Percentiles rank a stretch among this genome's conserved stretches.
These are phyloP conservation scores for Hippoglossus stenolepis DNA, from an alignment of 2,113 vertebrate species.

Conservation along the genomic window DNA sequence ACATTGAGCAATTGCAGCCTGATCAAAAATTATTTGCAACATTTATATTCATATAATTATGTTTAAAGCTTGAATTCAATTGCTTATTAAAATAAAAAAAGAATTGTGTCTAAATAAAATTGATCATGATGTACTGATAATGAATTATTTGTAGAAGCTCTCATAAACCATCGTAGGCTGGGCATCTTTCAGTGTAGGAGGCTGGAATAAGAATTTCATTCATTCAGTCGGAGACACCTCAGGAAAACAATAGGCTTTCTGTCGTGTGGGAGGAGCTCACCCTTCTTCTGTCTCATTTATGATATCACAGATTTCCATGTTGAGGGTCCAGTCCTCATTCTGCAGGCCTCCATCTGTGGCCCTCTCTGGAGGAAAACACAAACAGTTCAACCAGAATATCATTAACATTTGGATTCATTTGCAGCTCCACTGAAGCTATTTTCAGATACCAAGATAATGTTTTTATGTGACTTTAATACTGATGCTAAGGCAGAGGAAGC, in stretches of 20 bases:
- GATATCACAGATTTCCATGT: constrained; percentile 99
- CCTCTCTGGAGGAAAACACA: constrained; percentile 85
- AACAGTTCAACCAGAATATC: background rate
- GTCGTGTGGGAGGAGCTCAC: constrained; percentile 79
- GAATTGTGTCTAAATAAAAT: background rate
- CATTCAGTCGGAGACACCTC: constrained; percentile 33
- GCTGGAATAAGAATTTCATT: constrained; percentile 22
- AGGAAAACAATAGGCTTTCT: constrained; percentile 58
- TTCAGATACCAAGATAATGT: no score
- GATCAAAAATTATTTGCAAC: no score
- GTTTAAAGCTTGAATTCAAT: background rate
- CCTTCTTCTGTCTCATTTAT: constrained; percentile 99
- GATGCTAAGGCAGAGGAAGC: no score
- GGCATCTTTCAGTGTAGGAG: constrained; percentile 20
- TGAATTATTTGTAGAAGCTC: background rate
- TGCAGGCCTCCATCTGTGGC: constrained; percentile 97
- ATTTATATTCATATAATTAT: background rate
- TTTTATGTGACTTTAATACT: no score
- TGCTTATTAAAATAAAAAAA: background rate
- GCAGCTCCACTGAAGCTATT: background rate
- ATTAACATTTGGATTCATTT: background rate
- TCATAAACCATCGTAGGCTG: background rate
- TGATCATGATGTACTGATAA: background rate
- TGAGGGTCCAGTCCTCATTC: constrained; percentile 97
- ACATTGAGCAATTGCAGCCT: no score